Evolutionary conservation across 1,140 invertebrate species (phyloP), one percentile per base, ranked within the genome.

Genomic region (Leguminivora glycinivorella): DNA sequence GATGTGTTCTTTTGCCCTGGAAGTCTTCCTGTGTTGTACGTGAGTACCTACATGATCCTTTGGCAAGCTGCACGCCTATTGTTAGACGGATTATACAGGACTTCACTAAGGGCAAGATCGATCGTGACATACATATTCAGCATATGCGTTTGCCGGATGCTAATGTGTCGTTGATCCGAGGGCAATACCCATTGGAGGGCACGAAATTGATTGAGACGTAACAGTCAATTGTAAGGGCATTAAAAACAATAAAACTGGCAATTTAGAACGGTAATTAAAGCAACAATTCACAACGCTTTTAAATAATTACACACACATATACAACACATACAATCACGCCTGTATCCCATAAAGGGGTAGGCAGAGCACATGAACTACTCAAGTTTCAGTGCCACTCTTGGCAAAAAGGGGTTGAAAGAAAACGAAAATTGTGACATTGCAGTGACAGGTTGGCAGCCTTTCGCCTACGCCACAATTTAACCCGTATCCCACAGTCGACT

Each of bases 21-120:
- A 29, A 63, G 56, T 29, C 56, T 58, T 63, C 58, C 26, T 29
- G 4, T 31, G 2, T 17, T 17, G 26, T 63, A 29, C 58, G 26
- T 29, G n/a, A 17, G 58, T 26, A 63, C n/a, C n/a, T n/a, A n/a
- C 26, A 31, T 63, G 1, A 31, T 60, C 26, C 25, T 63, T 63
- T 63, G 58, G 58, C 58, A 63, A 31, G 26, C 26, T 63, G 58
- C 58, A 63, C 25, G 14, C 34, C 58, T 34, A 63, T 63, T 63
- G 58, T 63, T 63, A 63, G 12, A 31, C 58, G 29, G 58, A 63
- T 63, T 63, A 63, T 63, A 63, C 25, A 63, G 58, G 58, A 63
- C 12, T 63, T 63, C 26, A 63, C 58, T 63, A 63, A 63, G 58
- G 58, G 58, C 58, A 29, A 63, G 58, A 63, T 63, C 26, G 17